Base-by-base conservation (phyloP, 2,797 vertebrate species). In the Dryobates pubescens region DNA sequence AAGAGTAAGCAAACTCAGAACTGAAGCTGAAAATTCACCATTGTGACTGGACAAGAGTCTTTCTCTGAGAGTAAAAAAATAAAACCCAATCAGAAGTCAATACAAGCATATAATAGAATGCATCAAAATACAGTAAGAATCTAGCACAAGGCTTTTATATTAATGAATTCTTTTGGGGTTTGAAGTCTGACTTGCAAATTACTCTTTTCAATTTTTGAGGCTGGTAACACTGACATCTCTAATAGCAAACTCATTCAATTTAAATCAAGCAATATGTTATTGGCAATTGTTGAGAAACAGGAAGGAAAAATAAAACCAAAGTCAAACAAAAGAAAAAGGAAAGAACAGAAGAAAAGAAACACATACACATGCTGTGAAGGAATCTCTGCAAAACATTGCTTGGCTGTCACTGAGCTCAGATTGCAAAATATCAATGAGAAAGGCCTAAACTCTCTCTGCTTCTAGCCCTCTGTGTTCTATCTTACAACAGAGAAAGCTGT, bases 401-500 rank as follows among this genome's bases (percentile, higher is more conserved):
- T 73, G 22, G 36, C 64, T 93, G 83, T 81, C 71, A 90, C 41
- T 68, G 69, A 87, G 65, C 54, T 79, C 81, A 93, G 57, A 51
- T 4, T 87, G 86, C 54, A 92, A 90, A 90, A 75, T 82, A 82
- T 59, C 65, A 49, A 1, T 84, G 78, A 59, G 62, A 85, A 71
- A 82, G 41, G 29, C 78, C 63, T 84, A 80, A 92, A 49, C 13
- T 54, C 36, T 71, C 45, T 58, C 54, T 82, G 34, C 16, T 76
- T 27, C 72, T 45, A 29, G 56, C 7, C 34, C 58, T 93, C 58
- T 79, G 45, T 13, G 2, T 68, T 94, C 41, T 30, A 69, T 68
- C 69, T 47, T 22, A 23, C 30, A 86, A 87, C 45, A 92, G 82
- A 71, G 72, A 80, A 95, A 89, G 29, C 82, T 94, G 79, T 87